These are phyloP conservation scores for Pangasius krempfi DNA, from an alignment of 2,797 vertebrate genomes.

Conservation along the genomic window DNA sequence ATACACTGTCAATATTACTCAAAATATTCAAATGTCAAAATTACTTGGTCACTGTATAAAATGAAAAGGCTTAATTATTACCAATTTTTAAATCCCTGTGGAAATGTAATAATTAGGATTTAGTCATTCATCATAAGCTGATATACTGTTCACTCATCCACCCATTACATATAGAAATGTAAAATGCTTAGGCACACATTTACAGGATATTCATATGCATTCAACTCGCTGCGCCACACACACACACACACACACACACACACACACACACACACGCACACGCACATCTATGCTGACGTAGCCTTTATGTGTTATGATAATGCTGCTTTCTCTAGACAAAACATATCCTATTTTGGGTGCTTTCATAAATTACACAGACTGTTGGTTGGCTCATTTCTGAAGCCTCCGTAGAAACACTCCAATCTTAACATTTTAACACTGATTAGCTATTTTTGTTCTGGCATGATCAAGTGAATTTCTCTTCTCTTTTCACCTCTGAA, in stretches of 20 bases:
- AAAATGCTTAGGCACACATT: constrained; percentile 3
- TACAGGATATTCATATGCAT: neutral
- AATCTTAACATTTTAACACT: constrained; percentile 32
- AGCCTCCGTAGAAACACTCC: constrained; percentile 12
- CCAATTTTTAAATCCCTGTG: neutral
- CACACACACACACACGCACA: constrained; percentile 34
- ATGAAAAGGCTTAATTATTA: neutral
- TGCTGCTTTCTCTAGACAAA: constrained; percentile 31
- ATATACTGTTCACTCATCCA: neutral
- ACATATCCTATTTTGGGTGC: constrained; percentile 34
- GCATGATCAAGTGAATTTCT: constrained; percentile 37
- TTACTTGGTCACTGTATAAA: neutral
- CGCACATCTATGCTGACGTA: constrained; percentile 17
- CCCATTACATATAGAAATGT: neutral
- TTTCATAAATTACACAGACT: constrained; percentile 41
- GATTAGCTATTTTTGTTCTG: constrained; percentile 48
- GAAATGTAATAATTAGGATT: neutral
- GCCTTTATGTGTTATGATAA: constrained; percentile 34
- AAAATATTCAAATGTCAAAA: no score
- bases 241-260: constrained; percentile 25
- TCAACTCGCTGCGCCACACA: neutral
- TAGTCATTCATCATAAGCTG: neutral
- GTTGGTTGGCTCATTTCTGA: constrained; percentile 36
- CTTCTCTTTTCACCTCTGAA: constrained; percentile 45
- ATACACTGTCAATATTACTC: neutral